Evolutionary conservation across 2,888 invertebrate species (phyloP), one percentile per base, ranked within the genome.

Genomic region (Pyrrhia umbra): DNA sequence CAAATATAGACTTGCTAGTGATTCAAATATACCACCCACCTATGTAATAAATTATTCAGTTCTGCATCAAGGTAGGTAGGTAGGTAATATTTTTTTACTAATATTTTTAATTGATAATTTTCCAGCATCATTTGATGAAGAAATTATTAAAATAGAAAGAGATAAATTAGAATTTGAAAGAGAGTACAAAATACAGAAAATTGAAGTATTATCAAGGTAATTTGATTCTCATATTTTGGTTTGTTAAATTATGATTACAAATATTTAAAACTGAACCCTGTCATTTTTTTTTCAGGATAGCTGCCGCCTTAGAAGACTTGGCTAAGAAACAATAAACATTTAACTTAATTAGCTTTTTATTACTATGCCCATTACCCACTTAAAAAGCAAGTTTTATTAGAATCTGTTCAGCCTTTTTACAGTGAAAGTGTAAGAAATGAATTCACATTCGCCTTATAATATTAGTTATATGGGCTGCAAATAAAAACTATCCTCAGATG

Each of bases 111-210:
- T 47, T 8, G 15, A 30, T 13, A 39, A 42, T 55, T 85, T 56
- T 85, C 75, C 75, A 85, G 85, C 70, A 37, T 68, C 63, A 9
- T 78, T 76, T 56, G 76, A 76, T 73, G 83, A 85, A 74, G 85
- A 85, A 76, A 81, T 85, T 25, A 70, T 85, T 39, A 82, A 73
- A 66, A 83, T 85, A 70, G 85, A 85, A 77, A 80, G 75, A 65
- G 83, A 85, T 6, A 85, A 85, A 70, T 67, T 85, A 45, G 84
- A 85, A 56, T 64, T 85, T 46, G 85, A 85, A 45, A 81, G 77
- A 75, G 84, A 83, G 67, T 84, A 84, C 60, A 85, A 84, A 63
- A 65, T 70, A 23, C 79, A 85, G 63, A 84, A 85, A 62, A 85
- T 84, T 70, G 78, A 82, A 71, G 85, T 81, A 21, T 65, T 85